Conservation (phyloP, 2,797 vertebrate species). For the Pangasius sanitwongsei region DNA sequence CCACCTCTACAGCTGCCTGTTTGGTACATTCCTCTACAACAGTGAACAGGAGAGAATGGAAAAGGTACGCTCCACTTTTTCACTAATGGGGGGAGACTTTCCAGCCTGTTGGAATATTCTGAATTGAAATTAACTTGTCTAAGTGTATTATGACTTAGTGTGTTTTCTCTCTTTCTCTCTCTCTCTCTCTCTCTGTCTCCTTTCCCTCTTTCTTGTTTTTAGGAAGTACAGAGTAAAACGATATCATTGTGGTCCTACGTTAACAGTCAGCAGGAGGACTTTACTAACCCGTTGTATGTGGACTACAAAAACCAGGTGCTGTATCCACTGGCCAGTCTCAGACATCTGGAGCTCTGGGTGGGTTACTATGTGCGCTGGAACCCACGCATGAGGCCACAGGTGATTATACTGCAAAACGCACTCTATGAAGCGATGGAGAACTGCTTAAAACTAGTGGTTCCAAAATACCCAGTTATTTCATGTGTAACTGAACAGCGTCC, state of each 20-base stretch:
- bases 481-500: not conserved
- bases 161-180: not conserved
- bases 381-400: slow-evolving; percentile 95
- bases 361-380: slow-evolving; percentile 95
- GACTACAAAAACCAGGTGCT: slow-evolving; percentile 91
- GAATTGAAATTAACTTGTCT: not conserved
- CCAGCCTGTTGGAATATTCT: not conserved
- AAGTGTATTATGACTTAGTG: not conserved
- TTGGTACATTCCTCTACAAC: slow-evolving; percentile 93
- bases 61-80: slow-evolving; percentile 73
- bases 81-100: not conserved
- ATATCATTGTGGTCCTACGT: slow-evolving; percentile 93
- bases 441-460: not conserved
- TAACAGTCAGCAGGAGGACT: slow-evolving; percentile 93
- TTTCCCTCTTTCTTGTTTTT: not conserved
- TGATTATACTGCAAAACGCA: not conserved
- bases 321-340: slow-evolving; percentile 88
- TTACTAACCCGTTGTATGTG: slow-evolving; percentile 94
- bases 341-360: slow-evolving; percentile 93
- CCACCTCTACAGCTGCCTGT: slow-evolving; percentile 96
- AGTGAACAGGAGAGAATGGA: slow-evolving; percentile 86
- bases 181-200: not conserved
- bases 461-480: not conserved
- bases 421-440: not conserved
- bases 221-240: slow-evolving; percentile 86